phyloP scores from a whole-genome alignment of 1,140 invertebrate genomes.

The Drosophila biarmipes region DNA sequence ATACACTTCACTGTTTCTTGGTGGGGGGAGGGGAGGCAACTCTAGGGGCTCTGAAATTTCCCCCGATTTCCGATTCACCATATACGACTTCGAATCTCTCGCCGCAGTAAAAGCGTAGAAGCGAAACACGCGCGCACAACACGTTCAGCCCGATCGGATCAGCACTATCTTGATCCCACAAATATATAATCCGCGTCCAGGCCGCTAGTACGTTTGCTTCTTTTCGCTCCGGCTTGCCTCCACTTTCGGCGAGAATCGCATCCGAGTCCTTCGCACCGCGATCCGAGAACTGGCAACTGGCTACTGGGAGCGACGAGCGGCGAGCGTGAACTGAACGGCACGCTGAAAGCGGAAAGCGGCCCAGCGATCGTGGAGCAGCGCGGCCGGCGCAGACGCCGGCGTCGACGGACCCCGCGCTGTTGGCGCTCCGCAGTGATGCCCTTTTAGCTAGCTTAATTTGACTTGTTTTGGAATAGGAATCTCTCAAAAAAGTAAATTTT shows the following conservation, averaged over 20 bases:
- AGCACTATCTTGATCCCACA: slow-evolving; percentile 62
- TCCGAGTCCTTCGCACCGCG: neutral
- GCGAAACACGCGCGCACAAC: slow-evolving; percentile 33
- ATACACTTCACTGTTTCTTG: slow-evolving; percentile 46
- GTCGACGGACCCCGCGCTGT: slow-evolving; percentile 1
- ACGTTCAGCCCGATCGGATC: slow-evolving; percentile 60
- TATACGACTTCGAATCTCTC: slow-evolving; percentile 29
- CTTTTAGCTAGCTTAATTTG: neutral
- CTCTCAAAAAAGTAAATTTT: too few species aligned
- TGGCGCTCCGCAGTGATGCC: slow-evolving; percentile 26
- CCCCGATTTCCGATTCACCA: slow-evolving; percentile 4
- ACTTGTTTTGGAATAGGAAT: too few species aligned
- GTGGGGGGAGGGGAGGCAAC: slow-evolving; percentile 34
- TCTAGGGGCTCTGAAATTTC: slow-evolving; percentile 29
- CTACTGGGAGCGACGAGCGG: slow-evolving; percentile 33
- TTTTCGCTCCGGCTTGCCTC: slow-evolving; percentile 16
- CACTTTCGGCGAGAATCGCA: slow-evolving; percentile 53
- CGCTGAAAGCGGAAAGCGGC: slow-evolving; percentile 15
- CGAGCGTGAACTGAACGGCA: slow-evolving; percentile 33
- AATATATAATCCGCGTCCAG: slow-evolving; percentile 56
- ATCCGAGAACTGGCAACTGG: slow-evolving; percentile 9
- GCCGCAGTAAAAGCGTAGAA: slow-evolving; percentile 48
- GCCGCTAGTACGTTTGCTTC: slow-evolving; percentile 32
- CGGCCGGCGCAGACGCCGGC: neutral
- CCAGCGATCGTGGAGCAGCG: slow-evolving; percentile 34